Percentiles rank a stretch among this genome's conserved stretches.
Evolutionary conservation across 2,888 invertebrate species (phyloP).

Genomic region (Caradrina kadenii): DNA sequence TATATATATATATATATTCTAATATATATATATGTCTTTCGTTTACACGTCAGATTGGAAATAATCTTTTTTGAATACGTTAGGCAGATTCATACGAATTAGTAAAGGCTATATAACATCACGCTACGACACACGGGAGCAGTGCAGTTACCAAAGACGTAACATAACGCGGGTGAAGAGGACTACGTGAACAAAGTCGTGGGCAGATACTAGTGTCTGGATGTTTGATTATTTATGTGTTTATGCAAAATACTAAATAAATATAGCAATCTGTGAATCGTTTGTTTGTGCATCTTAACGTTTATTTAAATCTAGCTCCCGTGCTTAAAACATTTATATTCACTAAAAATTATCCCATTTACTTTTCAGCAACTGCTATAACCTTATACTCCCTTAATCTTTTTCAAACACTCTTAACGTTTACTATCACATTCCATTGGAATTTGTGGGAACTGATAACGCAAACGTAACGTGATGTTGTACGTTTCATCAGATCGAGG

Average conservation of each 20-base stretch:
- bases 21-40: too few species aligned
- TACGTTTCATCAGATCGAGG: constrained; percentile 56
- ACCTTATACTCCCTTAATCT: constrained; percentile 9
- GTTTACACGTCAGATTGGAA: too few species aligned
- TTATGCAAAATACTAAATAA: constrained; percentile 32
- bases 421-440: not conserved
- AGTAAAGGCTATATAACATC: too few species aligned
- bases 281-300: constrained; percentile 22
- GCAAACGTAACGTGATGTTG: constrained; percentile 46
- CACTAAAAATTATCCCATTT: constrained; percentile 32
- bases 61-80: too few species aligned
- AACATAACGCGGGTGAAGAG: too few species aligned
- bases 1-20: too few species aligned
- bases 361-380: constrained; percentile 53
- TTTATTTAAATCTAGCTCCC: constrained; percentile 47
- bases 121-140: too few species aligned
- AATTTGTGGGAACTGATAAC: constrained; percentile 11
- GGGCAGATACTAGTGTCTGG: not conserved
- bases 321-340: constrained; percentile 40
- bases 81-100: too few species aligned
- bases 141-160: too few species aligned
- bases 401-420: constrained; percentile 11
- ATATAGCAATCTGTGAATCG: constrained; percentile 10
- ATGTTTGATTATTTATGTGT: not conserved
- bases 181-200: not conserved